Conservation (phyloP, 2,797 vertebrate species). For the Darevskia nairensis region DNA sequence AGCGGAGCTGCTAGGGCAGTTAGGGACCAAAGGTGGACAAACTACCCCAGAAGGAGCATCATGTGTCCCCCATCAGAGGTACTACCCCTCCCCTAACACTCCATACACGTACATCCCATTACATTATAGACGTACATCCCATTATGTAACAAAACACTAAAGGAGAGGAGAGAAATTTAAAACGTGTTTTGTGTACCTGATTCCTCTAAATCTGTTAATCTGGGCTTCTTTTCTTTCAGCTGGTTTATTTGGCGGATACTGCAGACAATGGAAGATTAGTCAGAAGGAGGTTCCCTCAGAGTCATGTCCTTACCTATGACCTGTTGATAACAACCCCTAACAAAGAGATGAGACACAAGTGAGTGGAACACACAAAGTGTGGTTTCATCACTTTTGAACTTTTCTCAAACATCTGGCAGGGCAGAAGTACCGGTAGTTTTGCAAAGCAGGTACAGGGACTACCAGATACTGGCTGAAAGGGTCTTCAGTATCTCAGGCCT, state of each 20-base stretch:
- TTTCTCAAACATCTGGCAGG: neutral
- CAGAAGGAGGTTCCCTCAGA: conserved; percentile 60
- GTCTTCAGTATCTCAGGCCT: neutral
- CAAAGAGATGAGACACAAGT: neutral
- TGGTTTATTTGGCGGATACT: conserved; percentile 17
- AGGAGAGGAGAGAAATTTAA: neutral
- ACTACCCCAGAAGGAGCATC: no score
- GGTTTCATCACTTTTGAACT: no score
- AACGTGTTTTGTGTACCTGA: no score
- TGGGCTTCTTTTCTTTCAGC: conserved; percentile 39
- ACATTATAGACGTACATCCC: no score
- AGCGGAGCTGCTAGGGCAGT: neutral
- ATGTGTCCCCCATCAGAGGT: no score
- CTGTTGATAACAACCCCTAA: neutral
- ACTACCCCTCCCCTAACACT: no score
- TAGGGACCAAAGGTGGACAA: no score
- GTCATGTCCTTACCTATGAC: conserved; percentile 51
- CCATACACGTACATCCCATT: no score
- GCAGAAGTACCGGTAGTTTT: no score
- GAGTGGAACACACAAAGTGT: neutral
- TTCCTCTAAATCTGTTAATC: neutral
- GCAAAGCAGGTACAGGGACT: no score
- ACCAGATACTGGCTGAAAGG: neutral
- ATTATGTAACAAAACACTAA: neutral
- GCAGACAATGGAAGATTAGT: neutral